Percentiles rank a stretch among this genome's conserved stretches.
phyloP scores from a whole-genome alignment of 2,888 invertebrate species.

The Antitype chi region DNA sequence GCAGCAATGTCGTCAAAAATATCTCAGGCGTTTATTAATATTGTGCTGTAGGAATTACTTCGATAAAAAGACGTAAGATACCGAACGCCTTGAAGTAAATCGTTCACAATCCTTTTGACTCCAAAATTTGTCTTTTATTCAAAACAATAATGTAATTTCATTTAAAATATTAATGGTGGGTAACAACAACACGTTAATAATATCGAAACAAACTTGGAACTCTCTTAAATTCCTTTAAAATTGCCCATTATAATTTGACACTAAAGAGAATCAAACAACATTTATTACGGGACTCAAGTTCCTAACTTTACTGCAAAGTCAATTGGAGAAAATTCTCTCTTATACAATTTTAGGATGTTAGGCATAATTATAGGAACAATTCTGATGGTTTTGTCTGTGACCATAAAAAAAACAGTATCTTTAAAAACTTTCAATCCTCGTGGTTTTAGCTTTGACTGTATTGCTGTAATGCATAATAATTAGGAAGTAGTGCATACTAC shows the following conservation, averaged over 20 bases:
- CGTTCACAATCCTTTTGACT: not conserved
- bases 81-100: not conserved
- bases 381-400: not conserved
- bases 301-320: conserved; percentile 49
- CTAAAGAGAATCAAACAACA: conserved; percentile 41
- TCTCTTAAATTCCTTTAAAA: conserved; percentile 32
- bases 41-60: not conserved
- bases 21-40: not conserved
- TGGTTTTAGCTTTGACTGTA: not conserved
- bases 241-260: conserved; percentile 49
- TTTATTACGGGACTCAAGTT: conserved; percentile 43
- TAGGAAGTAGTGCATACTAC: no score
- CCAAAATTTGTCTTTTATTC: not conserved
- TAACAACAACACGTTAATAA: not conserved
- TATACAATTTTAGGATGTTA: conserved; percentile 23
- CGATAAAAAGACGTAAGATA: not conserved
- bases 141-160: conserved; percentile 2
- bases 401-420: not conserved
- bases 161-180: not conserved
- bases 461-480: no score
- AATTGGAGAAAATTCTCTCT: conserved; percentile 32
- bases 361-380: conserved; percentile 19
- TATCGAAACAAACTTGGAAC: conserved; percentile 33
- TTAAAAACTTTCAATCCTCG: not conserved
- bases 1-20: not conserved